These are phyloP conservation scores for Zaprionus davidi DNA, from an alignment of 1,140 invertebrate genomes.

Conservation along the genomic window DNA sequence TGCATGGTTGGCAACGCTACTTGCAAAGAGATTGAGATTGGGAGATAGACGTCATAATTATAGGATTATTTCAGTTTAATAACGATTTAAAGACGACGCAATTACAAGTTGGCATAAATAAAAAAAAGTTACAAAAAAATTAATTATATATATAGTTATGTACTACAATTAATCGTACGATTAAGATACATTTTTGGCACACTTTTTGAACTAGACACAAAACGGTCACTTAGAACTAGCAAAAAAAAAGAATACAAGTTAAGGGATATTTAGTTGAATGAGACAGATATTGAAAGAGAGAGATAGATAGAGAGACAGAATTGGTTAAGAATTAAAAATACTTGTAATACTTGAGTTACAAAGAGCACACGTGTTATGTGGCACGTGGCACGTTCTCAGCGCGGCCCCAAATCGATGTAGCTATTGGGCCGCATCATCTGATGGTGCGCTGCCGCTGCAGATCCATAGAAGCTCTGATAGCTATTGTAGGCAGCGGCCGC, in stretches of 20 bases:
- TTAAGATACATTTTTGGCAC: conserved; percentile 41
- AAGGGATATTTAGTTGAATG: conserved; percentile 1
- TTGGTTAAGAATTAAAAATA: conserved; percentile 54
- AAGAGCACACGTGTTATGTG: background rate
- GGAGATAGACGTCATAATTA: conserved; percentile 2
- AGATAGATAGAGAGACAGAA: background rate
- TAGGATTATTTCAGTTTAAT: conserved; percentile 32
- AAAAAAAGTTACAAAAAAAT: conserved; percentile 45
- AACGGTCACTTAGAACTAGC: conserved; percentile 36
- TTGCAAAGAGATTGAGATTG: background rate
- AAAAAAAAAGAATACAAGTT: conserved; percentile 35
- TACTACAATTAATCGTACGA: conserved; percentile 23
- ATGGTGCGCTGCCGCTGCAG: conserved; percentile 72
- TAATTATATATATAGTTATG: conserved; percentile 29
- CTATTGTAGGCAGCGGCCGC: conserved; percentile 71
- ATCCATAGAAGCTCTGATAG: conserved; percentile 78
- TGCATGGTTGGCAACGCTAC: background rate
- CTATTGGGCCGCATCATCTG: conserved; percentile 82
- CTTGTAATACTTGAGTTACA: conserved; percentile 71
- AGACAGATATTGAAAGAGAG: background rate
- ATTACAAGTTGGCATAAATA: conserved; percentile 17
- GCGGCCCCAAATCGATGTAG: conserved; percentile 82
- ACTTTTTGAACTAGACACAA: conserved; percentile 44
- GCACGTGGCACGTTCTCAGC: conserved; percentile 37
- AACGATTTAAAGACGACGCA: conserved; percentile 33